phyloP scores from a whole-genome alignment of 2,888 invertebrate genomes.

The Tetranychus piercei region DNA sequence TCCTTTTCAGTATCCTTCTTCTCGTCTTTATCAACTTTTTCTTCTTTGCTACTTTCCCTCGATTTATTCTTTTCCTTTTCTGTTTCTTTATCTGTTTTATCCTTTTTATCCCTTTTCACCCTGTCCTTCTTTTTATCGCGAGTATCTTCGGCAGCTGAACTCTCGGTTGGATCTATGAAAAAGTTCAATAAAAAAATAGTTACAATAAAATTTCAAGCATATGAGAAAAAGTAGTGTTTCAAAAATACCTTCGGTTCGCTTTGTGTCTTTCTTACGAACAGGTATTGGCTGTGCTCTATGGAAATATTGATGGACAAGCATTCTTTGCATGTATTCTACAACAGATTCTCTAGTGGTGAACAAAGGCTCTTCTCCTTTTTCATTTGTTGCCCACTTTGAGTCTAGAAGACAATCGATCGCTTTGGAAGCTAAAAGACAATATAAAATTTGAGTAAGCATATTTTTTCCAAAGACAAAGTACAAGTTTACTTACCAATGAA shows the following conservation, averaged over 20 bases:
- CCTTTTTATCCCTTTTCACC: conserved; percentile 25
- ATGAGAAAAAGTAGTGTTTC: not conserved
- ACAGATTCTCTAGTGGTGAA: conserved; percentile 65
- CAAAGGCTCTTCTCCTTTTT: conserved; percentile 40
- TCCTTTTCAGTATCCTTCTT: conserved; percentile 64
- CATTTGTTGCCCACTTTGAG: conserved; percentile 59
- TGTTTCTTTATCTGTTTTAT: conserved; percentile 24
- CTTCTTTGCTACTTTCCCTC: conserved; percentile 28
- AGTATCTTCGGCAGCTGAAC: conserved; percentile 25
- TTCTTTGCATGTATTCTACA: conserved; percentile 55
- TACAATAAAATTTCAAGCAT: not conserved
- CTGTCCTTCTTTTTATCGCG: conserved; percentile 22
- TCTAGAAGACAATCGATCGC: conserved; percentile 78
- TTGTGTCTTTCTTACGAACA: conserved; percentile 45
- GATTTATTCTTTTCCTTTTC: conserved; percentile 32
- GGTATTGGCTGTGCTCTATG: conserved; percentile 79
- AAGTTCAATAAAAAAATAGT: not conserved
- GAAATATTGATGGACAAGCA: conserved; percentile 81
- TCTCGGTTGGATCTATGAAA: conserved; percentile 13
- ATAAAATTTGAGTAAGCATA: conserved; percentile 15
- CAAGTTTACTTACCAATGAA: conserved; percentile 52
- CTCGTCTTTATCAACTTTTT: conserved; percentile 36
- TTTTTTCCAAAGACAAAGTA: not conserved
- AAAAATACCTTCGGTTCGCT: conserved; percentile 32
- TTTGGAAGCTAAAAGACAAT: conserved; percentile 39